These are phyloP conservation scores for Leucophenga maculata DNA, from an alignment of 2,888 invertebrate genomes.

Conservation along the genomic window DNA sequence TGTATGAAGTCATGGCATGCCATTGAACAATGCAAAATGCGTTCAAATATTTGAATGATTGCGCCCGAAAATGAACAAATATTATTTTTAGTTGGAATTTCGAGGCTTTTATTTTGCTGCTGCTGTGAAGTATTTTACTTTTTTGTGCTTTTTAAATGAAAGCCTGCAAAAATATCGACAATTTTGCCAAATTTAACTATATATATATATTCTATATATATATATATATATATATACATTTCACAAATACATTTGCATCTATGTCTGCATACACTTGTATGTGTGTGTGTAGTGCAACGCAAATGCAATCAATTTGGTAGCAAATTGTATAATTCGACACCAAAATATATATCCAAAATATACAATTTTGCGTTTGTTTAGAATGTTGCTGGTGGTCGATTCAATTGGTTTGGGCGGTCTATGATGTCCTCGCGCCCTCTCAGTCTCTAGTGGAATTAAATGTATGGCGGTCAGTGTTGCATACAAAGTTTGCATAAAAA, in stretches of 20 bases:
- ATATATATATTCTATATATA: not conserved
- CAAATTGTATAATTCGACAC: slow-evolving; percentile 62
- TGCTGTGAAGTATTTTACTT: slow-evolving; percentile 27
- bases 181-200: no score
- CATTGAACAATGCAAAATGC: slow-evolving; percentile 29
- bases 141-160: slow-evolving; percentile 41
- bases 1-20: no score
- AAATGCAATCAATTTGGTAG: slow-evolving; percentile 63
- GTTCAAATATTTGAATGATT: slow-evolving; percentile 49
- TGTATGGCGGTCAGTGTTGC: slow-evolving; percentile 38
- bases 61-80: slow-evolving; percentile 46
- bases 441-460: slow-evolving; percentile 45
- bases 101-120: not conserved
- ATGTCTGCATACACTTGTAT: slow-evolving; percentile 8
- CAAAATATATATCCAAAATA: slow-evolving; percentile 36
- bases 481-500: slow-evolving; percentile 15
- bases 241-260: not conserved
- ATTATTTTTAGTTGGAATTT: slow-evolving; percentile 41
- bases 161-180: slow-evolving; percentile 11
- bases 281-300: slow-evolving; percentile 44
- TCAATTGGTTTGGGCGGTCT: slow-evolving; percentile 31
- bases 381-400: slow-evolving; percentile 56
- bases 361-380: slow-evolving; percentile 51
- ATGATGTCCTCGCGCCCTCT: no score
- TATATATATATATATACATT: not conserved